These are phyloP conservation scores for Meandrina meandrites DNA, from an alignment of 92 coral and sea anemone species.

Conservation along the genomic window DNA sequence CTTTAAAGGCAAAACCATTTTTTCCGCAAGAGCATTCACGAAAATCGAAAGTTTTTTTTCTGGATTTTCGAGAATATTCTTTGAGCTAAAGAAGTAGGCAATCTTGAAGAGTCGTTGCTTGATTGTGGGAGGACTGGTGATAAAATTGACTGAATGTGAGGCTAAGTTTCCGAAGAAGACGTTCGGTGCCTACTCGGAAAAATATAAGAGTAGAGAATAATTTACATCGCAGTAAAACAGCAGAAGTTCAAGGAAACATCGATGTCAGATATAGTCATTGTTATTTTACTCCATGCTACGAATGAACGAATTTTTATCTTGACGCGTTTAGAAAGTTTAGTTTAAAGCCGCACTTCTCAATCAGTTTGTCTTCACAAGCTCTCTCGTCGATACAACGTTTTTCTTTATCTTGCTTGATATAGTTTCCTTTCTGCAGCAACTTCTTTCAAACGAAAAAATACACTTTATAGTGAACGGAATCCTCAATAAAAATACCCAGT, in stretches of 20 bases:
- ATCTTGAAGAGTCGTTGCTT: background rate
- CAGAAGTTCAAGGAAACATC: background rate
- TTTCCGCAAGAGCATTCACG: background rate
- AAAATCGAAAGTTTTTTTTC: background rate
- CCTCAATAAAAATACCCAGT: background rate
- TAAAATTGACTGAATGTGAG: background rate
- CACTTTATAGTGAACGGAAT: background rate
- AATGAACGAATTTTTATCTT: background rate
- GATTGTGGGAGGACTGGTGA: background rate
- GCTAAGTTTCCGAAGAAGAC: background rate
- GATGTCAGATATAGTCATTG: background rate
- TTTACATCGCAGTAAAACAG: background rate
- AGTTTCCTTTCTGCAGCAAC: background rate
- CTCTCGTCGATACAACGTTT: background rate
- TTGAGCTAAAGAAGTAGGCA: background rate
- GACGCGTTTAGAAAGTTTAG: background rate
- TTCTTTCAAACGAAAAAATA: background rate
- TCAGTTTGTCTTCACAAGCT: background rate
- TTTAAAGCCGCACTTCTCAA: background rate
- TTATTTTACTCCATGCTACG: background rate
- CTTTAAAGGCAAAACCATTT: background rate
- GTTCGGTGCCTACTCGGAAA: background rate
- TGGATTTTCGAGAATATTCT: slow-evolving; percentile 1
- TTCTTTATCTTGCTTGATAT: background rate
- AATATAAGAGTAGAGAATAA: background rate